These are phyloP conservation scores for Lepidonotus clava DNA, from an alignment of 2,888 invertebrate species.

Conservation along the genomic window DNA sequence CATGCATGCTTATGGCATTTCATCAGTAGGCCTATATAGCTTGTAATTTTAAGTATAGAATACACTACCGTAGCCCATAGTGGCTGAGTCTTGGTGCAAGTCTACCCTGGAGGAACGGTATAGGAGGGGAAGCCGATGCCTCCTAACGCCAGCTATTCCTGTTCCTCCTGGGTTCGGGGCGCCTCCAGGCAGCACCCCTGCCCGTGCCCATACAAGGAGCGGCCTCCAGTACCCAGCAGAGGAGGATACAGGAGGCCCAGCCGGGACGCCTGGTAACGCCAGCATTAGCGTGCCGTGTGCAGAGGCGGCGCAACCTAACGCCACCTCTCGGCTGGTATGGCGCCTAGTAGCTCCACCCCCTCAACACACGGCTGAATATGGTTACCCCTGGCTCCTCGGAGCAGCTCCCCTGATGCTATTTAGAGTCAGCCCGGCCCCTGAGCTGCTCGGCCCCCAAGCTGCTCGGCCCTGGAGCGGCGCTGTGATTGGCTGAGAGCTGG, in stretches of 20 bases:
- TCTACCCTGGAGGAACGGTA: background rate
- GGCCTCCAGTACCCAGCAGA: background rate
- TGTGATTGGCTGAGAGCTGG: background rate
- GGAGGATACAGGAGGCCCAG: background rate
- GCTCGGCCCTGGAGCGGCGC: background rate
- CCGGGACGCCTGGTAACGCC: background rate
- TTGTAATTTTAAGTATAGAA: too few species aligned
- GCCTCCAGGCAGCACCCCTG: background rate
- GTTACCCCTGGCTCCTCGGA: background rate
- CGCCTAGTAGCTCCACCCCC: background rate
- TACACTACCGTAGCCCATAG: too few species aligned
- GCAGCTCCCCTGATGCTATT: conserved; percentile 9
- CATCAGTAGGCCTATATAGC: too few species aligned
- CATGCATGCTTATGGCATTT: too few species aligned
- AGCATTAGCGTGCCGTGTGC: background rate
- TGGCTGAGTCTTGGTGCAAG: too few species aligned
- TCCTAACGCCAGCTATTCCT: conserved; percentile 14
- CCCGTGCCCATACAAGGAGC: background rate
- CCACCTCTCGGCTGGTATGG: background rate
- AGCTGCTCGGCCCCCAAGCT: background rate
- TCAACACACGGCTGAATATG: background rate
- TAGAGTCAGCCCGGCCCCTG: conserved; percentile 16
- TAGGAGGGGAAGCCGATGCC: background rate
- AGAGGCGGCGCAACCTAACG: conserved; percentile 14
- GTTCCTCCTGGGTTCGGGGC: too few species aligned